phyloP scores from a whole-genome alignment of 2,113 vertebrate genomes.

The Apteryx owenii region DNA sequence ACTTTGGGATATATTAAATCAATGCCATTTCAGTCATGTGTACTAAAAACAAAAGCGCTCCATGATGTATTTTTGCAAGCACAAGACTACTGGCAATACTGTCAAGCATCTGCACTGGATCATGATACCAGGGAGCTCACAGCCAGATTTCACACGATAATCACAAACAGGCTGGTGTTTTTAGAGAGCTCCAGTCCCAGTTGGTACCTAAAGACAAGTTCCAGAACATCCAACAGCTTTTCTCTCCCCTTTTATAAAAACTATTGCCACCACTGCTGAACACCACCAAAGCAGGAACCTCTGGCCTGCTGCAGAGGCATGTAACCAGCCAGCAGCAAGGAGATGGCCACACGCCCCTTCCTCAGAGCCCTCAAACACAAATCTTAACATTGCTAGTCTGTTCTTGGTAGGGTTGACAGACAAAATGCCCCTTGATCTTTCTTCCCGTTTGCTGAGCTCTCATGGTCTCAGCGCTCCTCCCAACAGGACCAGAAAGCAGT shows the following conservation, averaged over 20 bases:
- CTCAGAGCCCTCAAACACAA: not conserved
- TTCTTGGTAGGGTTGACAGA: not conserved
- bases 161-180: not conserved
- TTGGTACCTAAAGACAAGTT: not conserved
- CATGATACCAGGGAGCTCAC: not conserved
- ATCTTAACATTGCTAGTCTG: not conserved
- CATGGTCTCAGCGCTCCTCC: not conserved
- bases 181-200: not conserved
- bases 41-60: not conserved
- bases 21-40: not conserved
- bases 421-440: not conserved
- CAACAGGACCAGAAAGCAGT: not conserved
- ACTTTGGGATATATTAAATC: not conserved
- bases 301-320: rapidly evolving
- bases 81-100: not conserved
- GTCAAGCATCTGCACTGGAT: not conserved
- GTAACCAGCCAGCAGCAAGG: not conserved
- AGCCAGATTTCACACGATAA: not conserved
- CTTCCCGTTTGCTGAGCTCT: not conserved
- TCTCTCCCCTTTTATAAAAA: not conserved
- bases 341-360: rapidly evolving
- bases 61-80: not conserved
- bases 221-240: not conserved
- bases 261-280: not conserved
- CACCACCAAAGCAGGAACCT: not conserved